phyloP scores from a whole-genome alignment of 2,888 invertebrate species.

The Cerastis rubricosa region DNA sequence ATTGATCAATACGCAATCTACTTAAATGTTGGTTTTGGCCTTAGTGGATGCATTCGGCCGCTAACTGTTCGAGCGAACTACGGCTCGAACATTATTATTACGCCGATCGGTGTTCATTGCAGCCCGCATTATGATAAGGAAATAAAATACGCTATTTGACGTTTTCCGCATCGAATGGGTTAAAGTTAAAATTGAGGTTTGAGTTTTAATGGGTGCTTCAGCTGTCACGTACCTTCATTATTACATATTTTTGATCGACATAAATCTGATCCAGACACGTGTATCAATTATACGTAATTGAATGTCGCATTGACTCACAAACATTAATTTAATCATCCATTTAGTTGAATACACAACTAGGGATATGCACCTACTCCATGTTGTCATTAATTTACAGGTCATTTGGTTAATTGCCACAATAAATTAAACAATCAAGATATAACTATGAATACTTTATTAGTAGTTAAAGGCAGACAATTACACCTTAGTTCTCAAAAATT shows the following conservation, averaged over 20 bases:
- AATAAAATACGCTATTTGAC: slow-evolving; percentile 3
- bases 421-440: slow-evolving; percentile 44
- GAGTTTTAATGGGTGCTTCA: background rate
- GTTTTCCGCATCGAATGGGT: background rate
- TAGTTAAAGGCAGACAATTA: slow-evolving; percentile 63
- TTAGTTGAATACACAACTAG: background rate
- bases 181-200: background rate
- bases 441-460: slow-evolving; percentile 68
- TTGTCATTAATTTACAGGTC: background rate
- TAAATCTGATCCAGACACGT: background rate
- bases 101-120: background rate
- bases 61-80: background rate
- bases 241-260: background rate
- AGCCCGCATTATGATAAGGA: background rate
- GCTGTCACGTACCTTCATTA: background rate
- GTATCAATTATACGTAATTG: background rate
- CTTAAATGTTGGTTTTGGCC: background rate
- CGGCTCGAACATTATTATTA: background rate
- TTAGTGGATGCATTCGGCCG: background rate
- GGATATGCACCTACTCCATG: background rate
- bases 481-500: slow-evolving; percentile 55
- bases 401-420: background rate
- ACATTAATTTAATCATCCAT: background rate
- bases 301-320: background rate
- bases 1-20: background rate